Conservation (phyloP, 2,888 invertebrate species). For the Coleophora deauratella region DNA sequence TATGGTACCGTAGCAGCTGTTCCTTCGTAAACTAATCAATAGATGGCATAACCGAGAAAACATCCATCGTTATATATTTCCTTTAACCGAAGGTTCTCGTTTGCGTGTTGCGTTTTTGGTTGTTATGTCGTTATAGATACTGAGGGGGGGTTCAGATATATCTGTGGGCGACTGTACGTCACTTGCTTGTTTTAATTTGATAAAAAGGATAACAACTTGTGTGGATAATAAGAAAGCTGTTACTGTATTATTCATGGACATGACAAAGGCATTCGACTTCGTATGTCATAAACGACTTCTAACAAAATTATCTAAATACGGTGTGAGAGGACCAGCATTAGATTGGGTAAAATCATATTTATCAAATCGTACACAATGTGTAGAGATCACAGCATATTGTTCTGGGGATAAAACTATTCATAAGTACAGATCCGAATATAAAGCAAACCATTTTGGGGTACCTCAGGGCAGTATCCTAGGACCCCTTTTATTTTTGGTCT, state of each 20-base stretch:
- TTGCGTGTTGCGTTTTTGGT: too few species aligned
- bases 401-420: background rate
- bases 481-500: background rate
- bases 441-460: too few species aligned
- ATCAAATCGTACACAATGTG: background rate
- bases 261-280: constrained; percentile 4
- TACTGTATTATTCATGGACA: constrained; percentile 2
- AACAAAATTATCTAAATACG: background rate
- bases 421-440: background rate
- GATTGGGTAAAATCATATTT: background rate
- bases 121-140: too few species aligned
- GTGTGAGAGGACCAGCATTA: background rate
- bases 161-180: too few species aligned
- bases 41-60: too few species aligned
- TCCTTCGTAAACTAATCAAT: too few species aligned
- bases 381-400: background rate
- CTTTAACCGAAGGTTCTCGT: too few species aligned
- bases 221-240: background rate
- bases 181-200: background rate
- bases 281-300: background rate
- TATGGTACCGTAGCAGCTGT: too few species aligned
- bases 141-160: too few species aligned
- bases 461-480: constrained; percentile 3
- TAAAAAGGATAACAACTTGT: background rate
- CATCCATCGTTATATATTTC: too few species aligned